phyloP scores from a whole-genome alignment of 2,797 vertebrate species.

The Anolis apletophallus region DNA sequence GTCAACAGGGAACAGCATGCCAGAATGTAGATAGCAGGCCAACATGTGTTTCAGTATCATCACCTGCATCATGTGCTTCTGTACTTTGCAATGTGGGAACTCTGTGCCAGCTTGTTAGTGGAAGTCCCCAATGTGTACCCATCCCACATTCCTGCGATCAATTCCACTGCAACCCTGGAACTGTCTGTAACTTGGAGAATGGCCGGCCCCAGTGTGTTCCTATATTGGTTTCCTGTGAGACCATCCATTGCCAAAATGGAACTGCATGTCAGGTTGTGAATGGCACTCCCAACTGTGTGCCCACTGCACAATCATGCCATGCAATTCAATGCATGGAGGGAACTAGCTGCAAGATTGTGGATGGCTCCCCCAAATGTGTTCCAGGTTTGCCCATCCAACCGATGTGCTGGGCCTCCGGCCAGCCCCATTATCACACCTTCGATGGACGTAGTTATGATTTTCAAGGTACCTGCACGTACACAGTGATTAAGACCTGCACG shows the following conservation, averaged over 20 bases:
- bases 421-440: slow-evolving; percentile 81
- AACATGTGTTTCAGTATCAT: slow-evolving; percentile 1
- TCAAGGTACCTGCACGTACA: slow-evolving; percentile 79
- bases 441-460: slow-evolving; percentile 77
- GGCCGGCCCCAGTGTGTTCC: slow-evolving; percentile 13
- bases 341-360: slow-evolving; percentile 4
- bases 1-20: slow-evolving; percentile 5
- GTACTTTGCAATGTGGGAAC: neutral
- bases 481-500: slow-evolving; percentile 61
- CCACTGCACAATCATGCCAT: neutral
- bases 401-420: slow-evolving; percentile 78
- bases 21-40: neutral
- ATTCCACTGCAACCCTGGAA: neutral
- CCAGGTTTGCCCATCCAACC: neutral
- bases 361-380: neutral
- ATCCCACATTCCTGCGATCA: neutral
- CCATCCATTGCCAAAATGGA: slow-evolving; percentile 5
- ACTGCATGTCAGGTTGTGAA: slow-evolving; percentile 11
- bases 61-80: neutral
- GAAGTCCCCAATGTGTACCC: neutral
- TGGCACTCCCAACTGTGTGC: slow-evolving; percentile 8
- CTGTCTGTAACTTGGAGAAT: slow-evolving; percentile 1
- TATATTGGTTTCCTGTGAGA: neutral
- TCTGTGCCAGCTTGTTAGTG: neutral
- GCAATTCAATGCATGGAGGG: slow-evolving; percentile 11